phyloP scores from a whole-genome alignment of 2,113 vertebrate species.

The Nycticorax nycticorax region DNA sequence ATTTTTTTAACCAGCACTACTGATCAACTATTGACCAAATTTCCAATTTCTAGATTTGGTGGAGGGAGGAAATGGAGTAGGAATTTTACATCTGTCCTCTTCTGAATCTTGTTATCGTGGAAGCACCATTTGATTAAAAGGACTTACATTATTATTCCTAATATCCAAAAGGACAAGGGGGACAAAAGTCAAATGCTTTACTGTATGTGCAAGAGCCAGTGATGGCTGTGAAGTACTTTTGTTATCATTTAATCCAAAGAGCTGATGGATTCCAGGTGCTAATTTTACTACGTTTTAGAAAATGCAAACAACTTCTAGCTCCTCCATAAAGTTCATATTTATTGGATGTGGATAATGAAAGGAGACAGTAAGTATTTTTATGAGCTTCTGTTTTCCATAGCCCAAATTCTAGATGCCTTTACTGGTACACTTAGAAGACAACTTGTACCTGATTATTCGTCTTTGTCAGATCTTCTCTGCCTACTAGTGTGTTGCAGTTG shows the following conservation, averaged over 20 bases:
- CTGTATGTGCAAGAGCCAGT: neutral
- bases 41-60: neutral
- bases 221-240: neutral
- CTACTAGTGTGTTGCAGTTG: neutral
- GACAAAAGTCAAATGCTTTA: neutral
- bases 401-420: neutral
- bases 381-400: neutral
- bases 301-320: neutral
- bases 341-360: neutral
- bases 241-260: neutral
- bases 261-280: neutral
- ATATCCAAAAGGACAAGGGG: neutral
- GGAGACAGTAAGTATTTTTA: neutral
- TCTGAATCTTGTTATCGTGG: neutral
- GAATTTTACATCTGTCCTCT: neutral
- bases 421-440: neutral
- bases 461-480: neutral
- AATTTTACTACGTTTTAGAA: neutral
- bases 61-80: neutral
- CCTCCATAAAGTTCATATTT: neutral
- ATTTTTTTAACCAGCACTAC: neutral
- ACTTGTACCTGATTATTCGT: neutral
- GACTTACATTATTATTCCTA: neutral
- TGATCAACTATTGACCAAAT: neutral
- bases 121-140: neutral